Evolutionary conservation across 64 coral and sea anemone genomes (phyloP).

Genomic region (Montipora capricornis): DNA sequence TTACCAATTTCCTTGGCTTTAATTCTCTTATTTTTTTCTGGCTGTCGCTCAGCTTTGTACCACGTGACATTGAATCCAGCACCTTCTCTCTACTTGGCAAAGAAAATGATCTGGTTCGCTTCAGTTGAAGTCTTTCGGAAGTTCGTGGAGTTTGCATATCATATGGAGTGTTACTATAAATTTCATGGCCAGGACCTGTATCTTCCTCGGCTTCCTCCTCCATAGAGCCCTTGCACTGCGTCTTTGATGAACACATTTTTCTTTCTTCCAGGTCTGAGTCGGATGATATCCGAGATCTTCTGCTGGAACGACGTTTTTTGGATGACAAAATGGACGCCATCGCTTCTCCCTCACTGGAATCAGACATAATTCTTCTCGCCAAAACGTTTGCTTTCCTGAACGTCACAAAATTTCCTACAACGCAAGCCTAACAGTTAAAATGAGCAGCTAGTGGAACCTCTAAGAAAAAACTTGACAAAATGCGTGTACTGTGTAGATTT

Average conservation of each 20-base stretch:
- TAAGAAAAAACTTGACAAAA: not conserved
- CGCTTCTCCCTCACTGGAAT: constrained; percentile 3
- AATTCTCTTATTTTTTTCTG: constrained; percentile 19
- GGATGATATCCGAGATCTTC: constrained; percentile 11
- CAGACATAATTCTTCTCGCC: not conserved
- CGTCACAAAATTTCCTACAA: not conserved
- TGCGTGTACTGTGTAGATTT: not conserved
- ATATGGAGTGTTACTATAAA: not conserved
- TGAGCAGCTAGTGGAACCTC: too few relatives aligned
- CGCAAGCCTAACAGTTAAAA: not conserved
- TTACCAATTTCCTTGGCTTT: constrained; percentile 72
- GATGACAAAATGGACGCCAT: not conserved
- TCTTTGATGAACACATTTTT: not conserved
- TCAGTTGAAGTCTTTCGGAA: constrained; percentile 76
- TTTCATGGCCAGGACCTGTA: not conserved
- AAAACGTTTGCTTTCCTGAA: not conserved
- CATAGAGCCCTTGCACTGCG: not conserved
- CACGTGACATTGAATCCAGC: constrained; percentile 61
- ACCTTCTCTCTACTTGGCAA: constrained; percentile 76
- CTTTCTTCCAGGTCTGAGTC: not conserved
- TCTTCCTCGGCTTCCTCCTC: not conserved
- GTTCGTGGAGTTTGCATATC: constrained; percentile 58
- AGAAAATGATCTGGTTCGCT: constrained; percentile 57
- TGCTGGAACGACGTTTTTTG: not conserved
- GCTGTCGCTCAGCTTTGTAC: not conserved